Evolutionary conservation across 2,888 invertebrate species (phyloP).

Genomic region (Hypolimnas misippus): DNA sequence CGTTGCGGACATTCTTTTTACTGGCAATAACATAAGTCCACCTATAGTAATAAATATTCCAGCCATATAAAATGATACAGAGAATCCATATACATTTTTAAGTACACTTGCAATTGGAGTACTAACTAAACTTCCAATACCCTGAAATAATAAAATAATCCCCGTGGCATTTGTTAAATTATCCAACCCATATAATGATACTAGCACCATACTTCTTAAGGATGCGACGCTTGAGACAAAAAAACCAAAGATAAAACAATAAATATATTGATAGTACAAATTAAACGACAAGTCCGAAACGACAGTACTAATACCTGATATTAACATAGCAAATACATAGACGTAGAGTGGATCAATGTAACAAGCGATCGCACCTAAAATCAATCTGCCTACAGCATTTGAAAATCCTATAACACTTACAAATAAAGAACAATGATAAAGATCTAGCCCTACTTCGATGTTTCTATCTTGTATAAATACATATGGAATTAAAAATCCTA

Average conservation of each 20-base stretch:
- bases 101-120: conserved; percentile 67
- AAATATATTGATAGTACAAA: conserved; percentile 65
- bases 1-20: conserved; percentile 48
- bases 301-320: conserved; percentile 59
- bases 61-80: conserved; percentile 62
- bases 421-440: conserved; percentile 60
- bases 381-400: conserved; percentile 64
- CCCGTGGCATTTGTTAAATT: conserved; percentile 76
- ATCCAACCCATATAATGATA: conserved; percentile 71
- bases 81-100: conserved; percentile 59
- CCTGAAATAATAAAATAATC: conserved; percentile 70
- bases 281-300: conserved; percentile 61
- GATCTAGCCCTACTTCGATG: conserved; percentile 56
- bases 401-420: conserved; percentile 68
- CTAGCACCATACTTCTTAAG: conserved; percentile 65
- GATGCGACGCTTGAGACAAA: conserved; percentile 59
- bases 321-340: conserved; percentile 46
- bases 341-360: conserved; percentile 60
- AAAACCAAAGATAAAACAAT: conserved; percentile 65
- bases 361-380: conserved; percentile 59
- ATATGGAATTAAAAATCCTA: conserved; percentile 70
- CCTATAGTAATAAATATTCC: conserved; percentile 63
- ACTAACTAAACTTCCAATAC: conserved; percentile 68
- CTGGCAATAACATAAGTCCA: conserved; percentile 58
- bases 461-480: conserved; percentile 67